Conservation (phyloP, 2,113 vertebrate species). For the Mastomys coucha region DNA sequence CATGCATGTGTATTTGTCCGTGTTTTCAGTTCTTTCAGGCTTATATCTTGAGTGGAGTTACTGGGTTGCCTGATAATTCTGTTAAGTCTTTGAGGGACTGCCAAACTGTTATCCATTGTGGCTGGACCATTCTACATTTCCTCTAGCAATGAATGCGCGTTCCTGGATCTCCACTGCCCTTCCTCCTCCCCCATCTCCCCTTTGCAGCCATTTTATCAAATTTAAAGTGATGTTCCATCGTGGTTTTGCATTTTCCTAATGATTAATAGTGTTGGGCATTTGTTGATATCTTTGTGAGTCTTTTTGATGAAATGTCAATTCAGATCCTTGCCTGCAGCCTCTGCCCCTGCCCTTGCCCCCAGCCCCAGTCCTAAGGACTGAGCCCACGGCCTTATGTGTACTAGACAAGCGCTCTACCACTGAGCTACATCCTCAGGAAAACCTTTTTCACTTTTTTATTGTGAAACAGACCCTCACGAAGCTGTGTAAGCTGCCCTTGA, state of each 20-base stretch:
- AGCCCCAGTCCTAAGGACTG: neutral
- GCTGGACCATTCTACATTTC: neutral
- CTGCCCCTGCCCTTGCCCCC: too few species aligned
- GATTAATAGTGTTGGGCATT: neutral
- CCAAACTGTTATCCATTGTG: neutral
- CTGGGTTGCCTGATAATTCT: neutral
- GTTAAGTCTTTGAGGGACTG: neutral
- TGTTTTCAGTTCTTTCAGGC: neutral
- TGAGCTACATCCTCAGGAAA: neutral
- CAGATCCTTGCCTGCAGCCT: neutral
- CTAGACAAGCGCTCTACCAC: neutral
- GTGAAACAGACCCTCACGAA: neutral
- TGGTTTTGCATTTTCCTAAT: neutral
- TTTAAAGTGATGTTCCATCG: neutral
- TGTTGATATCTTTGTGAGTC: neutral
- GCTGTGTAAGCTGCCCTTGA: neutral
- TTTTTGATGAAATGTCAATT: neutral
- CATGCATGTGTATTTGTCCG: neutral
- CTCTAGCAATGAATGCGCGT: neutral
- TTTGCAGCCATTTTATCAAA: neutral
- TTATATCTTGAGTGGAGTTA: neutral
- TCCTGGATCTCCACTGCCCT: neutral
- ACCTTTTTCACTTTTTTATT: neutral
- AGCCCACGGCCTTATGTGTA: neutral
- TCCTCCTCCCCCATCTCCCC: neutral